Evolutionary conservation across 2,888 invertebrate genomes (phyloP).

Genomic region (Volucella bombylans): DNA sequence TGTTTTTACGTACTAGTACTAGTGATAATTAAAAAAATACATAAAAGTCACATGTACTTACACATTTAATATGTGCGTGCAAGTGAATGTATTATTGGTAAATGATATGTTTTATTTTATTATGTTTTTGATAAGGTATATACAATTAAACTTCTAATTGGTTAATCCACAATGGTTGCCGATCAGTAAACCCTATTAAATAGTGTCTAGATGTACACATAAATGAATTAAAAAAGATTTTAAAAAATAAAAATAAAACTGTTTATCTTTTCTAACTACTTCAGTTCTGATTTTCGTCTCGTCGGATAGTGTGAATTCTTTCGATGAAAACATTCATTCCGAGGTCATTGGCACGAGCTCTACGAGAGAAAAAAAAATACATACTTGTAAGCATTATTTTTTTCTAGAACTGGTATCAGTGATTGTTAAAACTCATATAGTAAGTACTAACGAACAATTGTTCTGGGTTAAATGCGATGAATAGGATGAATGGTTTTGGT

Average conservation of each 20-base stretch:
- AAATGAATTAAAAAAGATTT: conserved; percentile 53
- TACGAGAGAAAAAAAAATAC: no score
- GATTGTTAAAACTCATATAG: no score
- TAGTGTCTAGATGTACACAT: conserved; percentile 54
- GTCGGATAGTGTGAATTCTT: no score
- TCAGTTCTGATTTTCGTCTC: neutral
- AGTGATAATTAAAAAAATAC: conserved; percentile 58
- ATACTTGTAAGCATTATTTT: no score
- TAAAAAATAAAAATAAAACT: conserved; percentile 23
- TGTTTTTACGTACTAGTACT: conserved; percentile 64
- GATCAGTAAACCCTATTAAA: conserved; percentile 53
- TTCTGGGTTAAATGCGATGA: no score
- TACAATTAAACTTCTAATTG: conserved; percentile 45
- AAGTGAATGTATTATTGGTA: conserved; percentile 40
- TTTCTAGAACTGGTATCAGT: no score
- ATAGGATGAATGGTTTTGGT: no score
- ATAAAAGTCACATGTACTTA: conserved; percentile 18
- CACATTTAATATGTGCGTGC: conserved; percentile 7
- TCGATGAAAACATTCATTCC: no score
- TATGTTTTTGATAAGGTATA: conserved; percentile 39
- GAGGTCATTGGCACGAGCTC: no score
- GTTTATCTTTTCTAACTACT: conserved; percentile 6
- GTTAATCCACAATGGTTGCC: conserved; percentile 50
- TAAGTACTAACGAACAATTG: no score
- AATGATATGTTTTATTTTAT: conserved; percentile 60